phyloP scores from a whole-genome alignment of 2,888 invertebrate genomes.

The Aphidoletes aphidimyza region DNA sequence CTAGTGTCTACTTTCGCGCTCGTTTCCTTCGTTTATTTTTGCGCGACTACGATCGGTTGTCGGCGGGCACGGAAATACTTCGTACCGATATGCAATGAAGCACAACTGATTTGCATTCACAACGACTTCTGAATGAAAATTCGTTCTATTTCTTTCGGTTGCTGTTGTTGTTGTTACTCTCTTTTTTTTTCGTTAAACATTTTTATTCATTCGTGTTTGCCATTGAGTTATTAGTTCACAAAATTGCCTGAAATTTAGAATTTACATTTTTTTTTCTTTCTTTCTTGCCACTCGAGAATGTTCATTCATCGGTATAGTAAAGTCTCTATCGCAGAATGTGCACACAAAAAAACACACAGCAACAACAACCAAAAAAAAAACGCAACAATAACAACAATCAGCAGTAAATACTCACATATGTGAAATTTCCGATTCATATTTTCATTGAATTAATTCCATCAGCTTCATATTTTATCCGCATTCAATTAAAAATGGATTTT shows the following conservation, averaged over 20 bases:
- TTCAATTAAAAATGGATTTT: constrained; percentile 33
- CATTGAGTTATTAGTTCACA: neutral
- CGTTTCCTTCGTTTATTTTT: neutral
- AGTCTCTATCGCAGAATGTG: too few relatives aligned
- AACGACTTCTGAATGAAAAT: too few relatives aligned
- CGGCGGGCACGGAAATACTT: too few relatives aligned
- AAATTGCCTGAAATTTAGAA: constrained; percentile 18
- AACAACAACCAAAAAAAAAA: neutral
- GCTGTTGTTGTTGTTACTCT: too few relatives aligned
- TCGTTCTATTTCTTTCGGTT: too few relatives aligned
- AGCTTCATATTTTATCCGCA: constrained; percentile 31
- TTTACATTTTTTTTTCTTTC: constrained; percentile 14
- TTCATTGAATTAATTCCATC: constrained; percentile 11
- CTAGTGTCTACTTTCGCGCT: constrained; percentile 6
- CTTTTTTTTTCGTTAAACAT: neutral
- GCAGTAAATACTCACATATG: neutral
- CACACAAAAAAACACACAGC: too few relatives aligned
- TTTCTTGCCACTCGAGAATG: too few relatives aligned
- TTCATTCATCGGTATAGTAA: too few relatives aligned
- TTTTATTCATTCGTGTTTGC: neutral
- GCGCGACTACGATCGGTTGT: too few relatives aligned
- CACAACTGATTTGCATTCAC: too few relatives aligned
- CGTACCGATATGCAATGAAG: too few relatives aligned
- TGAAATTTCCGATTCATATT: constrained; percentile 23
- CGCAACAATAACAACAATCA: neutral